These are phyloP conservation scores for Drosophila anceps DNA, from an alignment of 2,888 invertebrate genomes.

Conservation along the genomic window DNA sequence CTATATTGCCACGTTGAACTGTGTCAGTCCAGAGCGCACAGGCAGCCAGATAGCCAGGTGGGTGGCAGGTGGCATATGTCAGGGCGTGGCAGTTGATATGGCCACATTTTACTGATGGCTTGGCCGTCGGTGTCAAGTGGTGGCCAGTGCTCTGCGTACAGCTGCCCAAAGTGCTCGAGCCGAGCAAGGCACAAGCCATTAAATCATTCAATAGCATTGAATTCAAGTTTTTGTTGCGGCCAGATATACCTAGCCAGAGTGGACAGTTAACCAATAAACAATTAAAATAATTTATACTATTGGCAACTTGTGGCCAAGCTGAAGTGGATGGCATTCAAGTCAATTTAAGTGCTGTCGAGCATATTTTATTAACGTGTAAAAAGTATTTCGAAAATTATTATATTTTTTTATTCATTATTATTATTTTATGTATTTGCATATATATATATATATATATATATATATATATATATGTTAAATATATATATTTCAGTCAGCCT, in stretches of 20 bases:
- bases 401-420: too few species aligned
- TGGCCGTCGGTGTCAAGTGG: conserved; percentile 34
- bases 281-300: conserved; percentile 9
- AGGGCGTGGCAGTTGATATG: conserved; percentile 22
- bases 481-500: background rate
- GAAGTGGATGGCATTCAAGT: conserved; percentile 9
- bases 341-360: background rate
- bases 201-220: conserved; percentile 48
- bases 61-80: conserved; percentile 11
- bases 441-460: background rate
- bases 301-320: background rate
- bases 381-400: background rate
- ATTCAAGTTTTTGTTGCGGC: conserved; percentile 2
- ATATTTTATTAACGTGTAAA: background rate
- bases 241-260: conserved; percentile 7
- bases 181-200: conserved; percentile 13
- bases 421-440: too few species aligned
- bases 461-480: background rate
- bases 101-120: conserved; percentile 46
- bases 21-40: conserved; percentile 13
- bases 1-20: conserved; percentile 20
- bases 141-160: conserved; percentile 15
- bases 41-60: conserved; percentile 9
- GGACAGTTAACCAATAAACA: conserved; percentile 43
- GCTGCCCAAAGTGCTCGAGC: conserved; percentile 12